Conservation (phyloP, 2,888 invertebrate species). For the Alloscopus bannaensis region DNA sequence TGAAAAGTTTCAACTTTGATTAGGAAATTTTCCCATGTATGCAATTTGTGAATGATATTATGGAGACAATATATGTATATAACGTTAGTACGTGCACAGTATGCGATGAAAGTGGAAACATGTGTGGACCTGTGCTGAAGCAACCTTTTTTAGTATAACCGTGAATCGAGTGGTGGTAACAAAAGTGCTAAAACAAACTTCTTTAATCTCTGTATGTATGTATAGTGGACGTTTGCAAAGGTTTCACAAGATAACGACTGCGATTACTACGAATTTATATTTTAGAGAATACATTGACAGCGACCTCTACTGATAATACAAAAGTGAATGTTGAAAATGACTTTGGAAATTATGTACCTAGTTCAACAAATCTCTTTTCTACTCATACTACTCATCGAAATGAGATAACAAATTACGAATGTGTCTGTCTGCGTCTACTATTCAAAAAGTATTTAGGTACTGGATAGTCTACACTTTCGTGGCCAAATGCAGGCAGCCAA, state of each 20-base stretch:
- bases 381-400: background rate
- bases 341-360: background rate
- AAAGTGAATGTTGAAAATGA: background rate
- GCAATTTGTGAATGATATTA: too few relatives aligned
- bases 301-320: background rate
- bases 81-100: too few relatives aligned
- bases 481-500: too few relatives aligned
- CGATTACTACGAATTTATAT: constrained; percentile 51
- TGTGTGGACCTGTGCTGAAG: too few relatives aligned
- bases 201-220: too few relatives aligned
- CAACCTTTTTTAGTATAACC: too few relatives aligned
- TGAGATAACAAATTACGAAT: background rate
- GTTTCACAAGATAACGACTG: constrained; percentile 38
- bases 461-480: background rate
- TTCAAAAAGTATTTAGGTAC: background rate
- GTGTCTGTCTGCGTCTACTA: background rate
- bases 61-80: too few relatives aligned
- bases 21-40: too few relatives aligned
- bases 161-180: too few relatives aligned
- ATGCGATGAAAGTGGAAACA: too few relatives aligned
- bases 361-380: background rate
- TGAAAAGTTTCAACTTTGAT: too few relatives aligned
- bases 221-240: too few relatives aligned
- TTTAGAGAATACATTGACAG: constrained; percentile 5
- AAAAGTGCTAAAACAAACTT: constrained; percentile 9